Percentiles rank a stretch among this genome's conserved stretches.
These are phyloP conservation scores for Engystomops pustulosus DNA, from an alignment of 2,113 vertebrate genomes.

Conservation along the genomic window DNA sequence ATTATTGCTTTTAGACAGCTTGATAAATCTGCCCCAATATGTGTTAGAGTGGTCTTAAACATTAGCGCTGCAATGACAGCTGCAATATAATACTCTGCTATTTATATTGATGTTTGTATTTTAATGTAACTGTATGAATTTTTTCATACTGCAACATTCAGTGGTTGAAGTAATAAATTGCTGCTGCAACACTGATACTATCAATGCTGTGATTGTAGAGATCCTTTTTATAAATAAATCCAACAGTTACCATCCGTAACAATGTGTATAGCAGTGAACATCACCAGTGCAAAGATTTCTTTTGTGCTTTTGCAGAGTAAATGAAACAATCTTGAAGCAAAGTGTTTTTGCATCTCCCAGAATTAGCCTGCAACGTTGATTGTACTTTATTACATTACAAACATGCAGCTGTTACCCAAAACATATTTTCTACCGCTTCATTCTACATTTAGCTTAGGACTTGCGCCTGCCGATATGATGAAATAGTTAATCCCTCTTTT, in stretches of 20 bases:
- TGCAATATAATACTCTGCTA: background rate
- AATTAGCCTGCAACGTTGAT: slow-evolving; percentile 3
- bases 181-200: too few relatives aligned
- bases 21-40: too few relatives aligned
- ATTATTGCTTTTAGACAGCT: too few relatives aligned
- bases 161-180: too few relatives aligned
- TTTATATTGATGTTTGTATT: background rate
- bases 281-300: background rate
- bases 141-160: background rate
- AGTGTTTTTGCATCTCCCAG: background rate
- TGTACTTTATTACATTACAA: slow-evolving; percentile 46
- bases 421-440: slow-evolving; percentile 59
- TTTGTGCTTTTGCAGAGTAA: background rate
- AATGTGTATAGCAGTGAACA: background rate
- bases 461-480: slow-evolving; percentile 72
- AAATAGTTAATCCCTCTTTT: slow-evolving; percentile 81
- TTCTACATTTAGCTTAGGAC: slow-evolving; percentile 76
- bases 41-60: too few relatives aligned
- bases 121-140: background rate
- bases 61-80: too few relatives aligned
- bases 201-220: too few relatives aligned
- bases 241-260: background rate
- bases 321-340: background rate
- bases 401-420: slow-evolving; percentile 44
- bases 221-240: too few relatives aligned